Conservation (phyloP, 2,113 vertebrate genomes). For the Rhinolophus ferrumequinum region DNA sequence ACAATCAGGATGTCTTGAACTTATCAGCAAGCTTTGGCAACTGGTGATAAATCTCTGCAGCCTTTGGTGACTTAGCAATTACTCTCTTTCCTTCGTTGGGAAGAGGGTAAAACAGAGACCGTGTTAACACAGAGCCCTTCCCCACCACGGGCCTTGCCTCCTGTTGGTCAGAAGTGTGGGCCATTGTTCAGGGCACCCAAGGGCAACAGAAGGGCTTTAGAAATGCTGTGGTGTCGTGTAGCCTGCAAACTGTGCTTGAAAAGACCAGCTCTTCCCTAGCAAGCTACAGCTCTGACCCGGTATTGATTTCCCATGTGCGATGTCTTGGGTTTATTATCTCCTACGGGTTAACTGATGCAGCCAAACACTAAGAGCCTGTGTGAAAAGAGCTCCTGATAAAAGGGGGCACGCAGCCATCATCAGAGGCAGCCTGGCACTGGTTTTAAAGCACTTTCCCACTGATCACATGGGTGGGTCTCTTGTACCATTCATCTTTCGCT, state of each 20-base stretch:
- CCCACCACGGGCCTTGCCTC: accelerated
- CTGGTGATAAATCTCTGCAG: slow-evolving; percentile 82
- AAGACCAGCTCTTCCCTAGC: not conserved
- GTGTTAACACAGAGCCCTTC: not conserved
- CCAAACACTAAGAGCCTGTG: not conserved
- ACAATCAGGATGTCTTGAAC: slow-evolving; percentile 77
- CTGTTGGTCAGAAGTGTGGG: slow-evolving; percentile 6
- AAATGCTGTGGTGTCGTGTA: accelerated
- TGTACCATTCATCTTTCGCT: accelerated
- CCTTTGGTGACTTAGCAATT: slow-evolving; percentile 79
- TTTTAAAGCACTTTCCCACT: not conserved
- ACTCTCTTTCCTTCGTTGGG: slow-evolving; percentile 55
- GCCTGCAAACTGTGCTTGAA: not conserved
- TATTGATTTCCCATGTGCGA: slow-evolving; percentile 31
- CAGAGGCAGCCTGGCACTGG: too few species aligned
- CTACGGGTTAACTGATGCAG: slow-evolving; percentile 17
- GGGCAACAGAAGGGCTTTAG: not conserved
- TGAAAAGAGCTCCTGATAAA: not conserved
- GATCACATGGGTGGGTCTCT: not conserved
- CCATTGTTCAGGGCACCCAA: not conserved
- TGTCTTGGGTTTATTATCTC: slow-evolving; percentile 43
- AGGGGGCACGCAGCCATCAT: accelerated
- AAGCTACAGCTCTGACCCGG: not conserved
- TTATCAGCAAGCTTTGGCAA: slow-evolving; percentile 76
- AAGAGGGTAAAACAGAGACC: slow-evolving; percentile 62